phyloP scores from a whole-genome alignment of 2,797 vertebrate genomes.

The Heliangelus exortis region DNA sequence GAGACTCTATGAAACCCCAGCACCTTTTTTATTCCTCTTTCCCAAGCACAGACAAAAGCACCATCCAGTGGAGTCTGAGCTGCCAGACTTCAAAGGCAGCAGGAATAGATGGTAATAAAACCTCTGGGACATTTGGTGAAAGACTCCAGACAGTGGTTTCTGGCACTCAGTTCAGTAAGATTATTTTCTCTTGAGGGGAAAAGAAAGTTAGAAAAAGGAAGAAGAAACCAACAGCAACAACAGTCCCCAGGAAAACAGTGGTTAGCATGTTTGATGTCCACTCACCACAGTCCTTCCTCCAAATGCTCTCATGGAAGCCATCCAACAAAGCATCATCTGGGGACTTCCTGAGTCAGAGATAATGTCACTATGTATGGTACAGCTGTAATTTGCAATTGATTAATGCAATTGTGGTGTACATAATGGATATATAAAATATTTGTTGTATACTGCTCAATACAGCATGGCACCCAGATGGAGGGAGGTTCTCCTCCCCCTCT shows the following conservation, averaged over 20 bases:
- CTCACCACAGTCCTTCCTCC: neutral
- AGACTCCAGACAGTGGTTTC: neutral
- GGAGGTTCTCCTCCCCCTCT: no score
- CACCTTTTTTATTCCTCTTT: neutral
- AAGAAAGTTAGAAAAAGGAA: neutral
- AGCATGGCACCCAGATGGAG: no score
- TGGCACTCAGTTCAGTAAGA: neutral
- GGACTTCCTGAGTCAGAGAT: neutral
- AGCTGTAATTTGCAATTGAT: neutral
- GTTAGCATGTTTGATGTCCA: neutral
- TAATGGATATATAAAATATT: neutral
- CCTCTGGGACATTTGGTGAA: neutral
- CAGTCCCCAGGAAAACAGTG: neutral
- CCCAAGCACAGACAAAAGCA: neutral
- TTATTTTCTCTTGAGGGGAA: neutral
- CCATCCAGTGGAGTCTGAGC: neutral
- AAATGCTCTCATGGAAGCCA: neutral
- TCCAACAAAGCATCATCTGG: neutral
- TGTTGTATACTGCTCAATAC: neutral
- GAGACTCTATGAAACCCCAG: neutral
- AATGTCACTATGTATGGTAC: neutral
- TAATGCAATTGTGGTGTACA: neutral
- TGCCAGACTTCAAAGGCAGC: neutral
- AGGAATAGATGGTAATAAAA: neutral
- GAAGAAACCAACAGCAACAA: neutral